A percentile compares a stretch with the other conserved stretches of the same genome.
Evolutionary conservation across 2,888 invertebrate species (phyloP).

Genomic region (Geotrupes spiniger): DNA sequence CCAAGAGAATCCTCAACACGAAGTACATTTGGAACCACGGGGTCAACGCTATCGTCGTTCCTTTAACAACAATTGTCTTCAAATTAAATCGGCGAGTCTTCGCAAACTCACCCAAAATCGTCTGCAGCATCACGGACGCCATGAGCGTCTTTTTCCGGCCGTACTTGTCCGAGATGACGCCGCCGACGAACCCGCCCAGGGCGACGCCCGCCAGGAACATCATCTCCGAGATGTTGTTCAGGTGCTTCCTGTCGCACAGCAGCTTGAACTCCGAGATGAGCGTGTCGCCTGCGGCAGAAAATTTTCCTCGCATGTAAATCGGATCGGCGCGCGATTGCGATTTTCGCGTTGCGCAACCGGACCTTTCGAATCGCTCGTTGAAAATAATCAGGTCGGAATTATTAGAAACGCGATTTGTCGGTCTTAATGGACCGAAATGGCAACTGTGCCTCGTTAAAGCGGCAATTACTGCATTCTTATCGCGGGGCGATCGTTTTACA

Average conservation of each 20-base stretch:
- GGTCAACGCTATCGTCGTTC: constrained; percentile 62
- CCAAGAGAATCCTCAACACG: constrained; percentile 65
- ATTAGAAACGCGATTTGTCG: no score
- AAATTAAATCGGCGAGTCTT: not conserved
- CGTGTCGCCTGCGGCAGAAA: constrained; percentile 55
- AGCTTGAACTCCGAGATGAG: constrained; percentile 75
- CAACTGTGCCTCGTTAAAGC: no score
- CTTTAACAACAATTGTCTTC: constrained; percentile 32
- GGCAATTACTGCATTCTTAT: no score
- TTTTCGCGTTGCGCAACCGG: no score
- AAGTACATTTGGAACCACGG: constrained; percentile 71
- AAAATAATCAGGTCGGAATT: no score
- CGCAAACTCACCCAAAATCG: constrained; percentile 57
- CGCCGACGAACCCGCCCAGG: constrained; percentile 74
- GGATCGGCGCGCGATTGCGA: no score
- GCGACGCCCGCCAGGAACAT: constrained; percentile 75
- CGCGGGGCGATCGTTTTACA: no score
- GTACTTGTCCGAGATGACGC: constrained; percentile 74
- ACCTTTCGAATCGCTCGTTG: no score
- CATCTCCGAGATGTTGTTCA: constrained; percentile 73
- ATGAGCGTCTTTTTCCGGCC: constrained; percentile 75
- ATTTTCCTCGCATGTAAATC: no score
- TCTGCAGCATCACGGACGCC: constrained; percentile 67
- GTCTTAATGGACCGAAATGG: no score
- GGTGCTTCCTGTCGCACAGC: constrained; percentile 68